These are phyloP conservation scores for Zelostemma sp. DNA, from an alignment of 1,140 invertebrate genomes.

Conservation along the genomic window DNA sequence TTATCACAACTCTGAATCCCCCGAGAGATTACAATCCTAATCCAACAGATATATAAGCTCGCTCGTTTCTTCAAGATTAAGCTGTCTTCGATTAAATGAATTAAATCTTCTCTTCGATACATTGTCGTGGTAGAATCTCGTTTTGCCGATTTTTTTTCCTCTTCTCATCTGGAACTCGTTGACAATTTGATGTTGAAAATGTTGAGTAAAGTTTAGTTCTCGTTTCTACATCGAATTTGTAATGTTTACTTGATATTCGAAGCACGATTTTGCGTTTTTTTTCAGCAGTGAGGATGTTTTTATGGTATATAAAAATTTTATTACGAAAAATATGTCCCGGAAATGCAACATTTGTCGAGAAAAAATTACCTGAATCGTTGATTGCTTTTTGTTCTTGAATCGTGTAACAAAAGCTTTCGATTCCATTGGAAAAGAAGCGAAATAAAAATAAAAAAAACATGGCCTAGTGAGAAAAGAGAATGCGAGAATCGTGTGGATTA, in stretches of 20 bases:
- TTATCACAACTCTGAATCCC: conserved; percentile 2
- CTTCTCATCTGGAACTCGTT: too few species aligned
- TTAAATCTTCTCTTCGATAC: conserved; percentile 1
- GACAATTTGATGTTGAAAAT: too few species aligned
- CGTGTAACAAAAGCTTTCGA: neutral
- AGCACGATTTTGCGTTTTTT: too few species aligned
- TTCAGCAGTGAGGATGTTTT: too few species aligned
- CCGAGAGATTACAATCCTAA: conserved; percentile 5
- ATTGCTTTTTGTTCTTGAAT: too few species aligned
- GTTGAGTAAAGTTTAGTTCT: too few species aligned
- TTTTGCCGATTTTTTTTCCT: neutral
- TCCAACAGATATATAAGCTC: neutral
- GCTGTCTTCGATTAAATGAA: conserved; percentile 5
- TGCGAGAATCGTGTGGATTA: neutral
- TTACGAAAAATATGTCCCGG: too few species aligned
- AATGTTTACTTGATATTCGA: too few species aligned
- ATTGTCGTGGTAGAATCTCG: neutral
- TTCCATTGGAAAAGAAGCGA: neutral
- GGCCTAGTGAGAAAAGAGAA: neutral
- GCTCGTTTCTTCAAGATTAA: conserved; percentile 6
- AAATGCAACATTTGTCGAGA: too few species aligned
- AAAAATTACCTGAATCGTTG: too few species aligned
- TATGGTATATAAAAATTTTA: too few species aligned
- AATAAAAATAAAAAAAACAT: neutral
- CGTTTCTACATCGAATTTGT: too few species aligned